Base-by-base conservation (phyloP, 2,113 vertebrate species). In the Ochotona curzoniae region DNA sequence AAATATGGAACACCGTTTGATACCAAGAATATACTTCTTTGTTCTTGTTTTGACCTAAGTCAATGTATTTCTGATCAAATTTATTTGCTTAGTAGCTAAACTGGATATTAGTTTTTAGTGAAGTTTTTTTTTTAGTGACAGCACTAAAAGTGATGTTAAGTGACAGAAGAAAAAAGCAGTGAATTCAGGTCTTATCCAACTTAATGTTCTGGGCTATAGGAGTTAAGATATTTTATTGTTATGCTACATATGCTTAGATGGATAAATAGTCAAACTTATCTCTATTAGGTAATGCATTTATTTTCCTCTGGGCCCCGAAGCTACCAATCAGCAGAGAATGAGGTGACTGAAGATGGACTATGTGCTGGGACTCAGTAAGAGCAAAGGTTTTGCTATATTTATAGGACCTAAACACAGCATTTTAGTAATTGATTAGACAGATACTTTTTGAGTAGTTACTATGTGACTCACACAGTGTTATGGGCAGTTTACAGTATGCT, bases 21-120 rank as follows among this genome's bases (percentile, higher is more conserved):
- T 79, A 21, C 15, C 26, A 82, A 57, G 78, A 30, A 75, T 38
- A 57, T 7, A 61, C 12, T 12, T 18, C 7, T 13, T 32, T 82
- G 73, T 9, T 79, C 78, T 83, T 79, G 30, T 89, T 60, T 84
- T 93, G 35, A 95, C 76, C 32, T 78, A 92, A 91, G 89, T n/a
- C 3, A 71, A 23, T 21, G 47, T 25, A 75, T 86, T 90, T 86
- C 28, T 83, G 60, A 14, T 5, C 28, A 86, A 67, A 83, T n/a
- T 63, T 76, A 51, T 74, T 73, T 93, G 70, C 30, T 32, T 44
- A 51, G 30, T 66, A 49, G 7, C 35, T 92, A 51, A 89, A 23
- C 25, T 57, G 30, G 20, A 7, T 35, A 25, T 35, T 26, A 21
- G 60, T 51, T 86, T 13, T 87, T 67, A 44, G 11, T 18, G 49